Conservation (phyloP, 2,888 invertebrate genomes). For the Tridacna gigas region DNA sequence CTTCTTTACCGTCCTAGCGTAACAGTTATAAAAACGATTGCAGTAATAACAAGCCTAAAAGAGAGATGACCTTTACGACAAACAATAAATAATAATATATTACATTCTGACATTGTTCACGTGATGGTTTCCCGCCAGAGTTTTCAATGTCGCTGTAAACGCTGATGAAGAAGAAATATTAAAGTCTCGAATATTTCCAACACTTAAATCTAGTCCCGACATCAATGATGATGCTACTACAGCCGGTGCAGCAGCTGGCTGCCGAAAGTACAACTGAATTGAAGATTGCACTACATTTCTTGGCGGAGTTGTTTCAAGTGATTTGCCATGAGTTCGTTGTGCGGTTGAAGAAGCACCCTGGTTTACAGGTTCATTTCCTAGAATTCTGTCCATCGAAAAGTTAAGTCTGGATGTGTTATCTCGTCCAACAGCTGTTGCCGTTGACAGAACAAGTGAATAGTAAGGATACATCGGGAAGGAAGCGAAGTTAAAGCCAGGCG, state of each 20-base stretch:
- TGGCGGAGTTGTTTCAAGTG: conserved; percentile 37
- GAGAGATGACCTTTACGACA: too few species aligned
- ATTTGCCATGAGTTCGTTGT: conserved; percentile 19
- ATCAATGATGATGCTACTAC: conserved; percentile 44
- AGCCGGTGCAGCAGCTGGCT: conserved; percentile 31
- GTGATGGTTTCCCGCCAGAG: conserved; percentile 58
- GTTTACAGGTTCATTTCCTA: conserved; percentile 66
- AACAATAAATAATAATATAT: background rate
- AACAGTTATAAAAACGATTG: too few species aligned
- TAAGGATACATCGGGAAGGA: conserved; percentile 69
- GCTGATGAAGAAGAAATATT: conserved; percentile 62
- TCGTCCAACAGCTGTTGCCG: conserved; percentile 63
- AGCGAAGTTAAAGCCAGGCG: conserved; percentile 48
- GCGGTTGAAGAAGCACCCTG: conserved; percentile 52
- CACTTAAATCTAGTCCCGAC: conserved; percentile 60
- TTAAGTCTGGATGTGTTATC: conserved; percentile 56
- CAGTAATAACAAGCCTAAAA: too few species aligned
- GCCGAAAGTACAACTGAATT: conserved; percentile 50
- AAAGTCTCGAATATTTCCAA: conserved; percentile 57
- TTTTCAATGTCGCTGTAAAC: conserved; percentile 64
- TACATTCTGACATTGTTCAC: conserved; percentile 49
- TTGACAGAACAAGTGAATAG: conserved; percentile 63
- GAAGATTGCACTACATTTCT: conserved; percentile 38
- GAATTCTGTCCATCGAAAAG: conserved; percentile 70
- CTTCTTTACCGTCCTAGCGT: too few species aligned